Evolutionary conservation across 2,113 vertebrate genomes (phyloP).

Genomic region (Hippolais icterina): DNA sequence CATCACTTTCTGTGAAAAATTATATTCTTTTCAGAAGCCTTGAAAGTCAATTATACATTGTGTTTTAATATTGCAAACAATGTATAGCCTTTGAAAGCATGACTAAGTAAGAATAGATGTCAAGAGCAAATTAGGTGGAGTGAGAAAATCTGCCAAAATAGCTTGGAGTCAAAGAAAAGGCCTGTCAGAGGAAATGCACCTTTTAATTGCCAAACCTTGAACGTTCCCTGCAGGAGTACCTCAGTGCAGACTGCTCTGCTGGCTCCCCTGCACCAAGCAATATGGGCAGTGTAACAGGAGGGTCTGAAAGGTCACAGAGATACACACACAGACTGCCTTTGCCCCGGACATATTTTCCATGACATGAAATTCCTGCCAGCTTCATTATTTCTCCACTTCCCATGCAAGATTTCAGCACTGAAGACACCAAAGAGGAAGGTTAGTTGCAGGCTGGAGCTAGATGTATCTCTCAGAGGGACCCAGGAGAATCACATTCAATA

Average conservation of each 20-base stretch:
- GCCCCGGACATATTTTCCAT: background rate
- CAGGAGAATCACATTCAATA: background rate
- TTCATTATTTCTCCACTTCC: background rate
- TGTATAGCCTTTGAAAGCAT: background rate
- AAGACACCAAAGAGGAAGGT: background rate
- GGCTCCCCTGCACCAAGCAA: background rate
- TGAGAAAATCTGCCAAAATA: background rate
- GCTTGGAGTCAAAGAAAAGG: background rate
- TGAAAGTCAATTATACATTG: background rate
- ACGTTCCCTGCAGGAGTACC: background rate
- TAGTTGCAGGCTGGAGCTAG: background rate
- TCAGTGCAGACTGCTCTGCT: background rate
- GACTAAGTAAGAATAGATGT: background rate
- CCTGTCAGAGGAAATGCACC: background rate
- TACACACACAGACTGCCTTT: fast-evolving
- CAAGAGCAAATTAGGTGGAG: background rate
- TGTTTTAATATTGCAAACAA: background rate
- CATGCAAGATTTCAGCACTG: background rate
- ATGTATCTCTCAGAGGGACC: background rate
- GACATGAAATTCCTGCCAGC: background rate
- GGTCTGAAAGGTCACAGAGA: background rate
- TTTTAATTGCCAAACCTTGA: background rate
- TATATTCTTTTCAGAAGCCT: background rate
- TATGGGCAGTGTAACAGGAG: background rate
- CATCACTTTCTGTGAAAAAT: background rate